Evolutionary conservation across 2,797 vertebrate genomes (phyloP).

Genomic region (Clarias platycephalus): DNA sequence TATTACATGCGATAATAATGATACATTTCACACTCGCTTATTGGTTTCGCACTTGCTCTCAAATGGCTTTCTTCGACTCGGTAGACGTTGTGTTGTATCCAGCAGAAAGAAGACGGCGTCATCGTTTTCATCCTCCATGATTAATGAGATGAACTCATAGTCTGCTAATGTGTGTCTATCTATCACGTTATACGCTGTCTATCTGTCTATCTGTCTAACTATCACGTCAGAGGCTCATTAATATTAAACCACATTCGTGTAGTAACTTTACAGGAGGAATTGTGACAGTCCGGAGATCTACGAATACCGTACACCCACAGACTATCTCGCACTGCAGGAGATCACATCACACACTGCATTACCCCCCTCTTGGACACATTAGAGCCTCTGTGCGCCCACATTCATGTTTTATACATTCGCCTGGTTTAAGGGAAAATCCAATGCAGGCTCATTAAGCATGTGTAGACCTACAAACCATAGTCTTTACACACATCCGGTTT

Average conservation of each 20-base stretch:
- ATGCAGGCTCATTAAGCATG: not conserved
- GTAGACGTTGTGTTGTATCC: not conserved
- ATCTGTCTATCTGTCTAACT: not conserved
- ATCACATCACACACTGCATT: constrained; percentile 47
- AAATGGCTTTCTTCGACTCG: not conserved
- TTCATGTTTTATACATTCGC: constrained; percentile 19
- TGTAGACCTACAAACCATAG: not conserved
- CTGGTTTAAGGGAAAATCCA: not conserved
- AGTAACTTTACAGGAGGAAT: not conserved
- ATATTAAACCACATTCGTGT: not conserved
- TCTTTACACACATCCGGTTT: not conserved
- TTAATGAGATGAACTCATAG: not conserved
- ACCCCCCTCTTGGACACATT: constrained; percentile 32
- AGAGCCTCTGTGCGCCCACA: not conserved
- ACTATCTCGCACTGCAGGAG: constrained; percentile 30
- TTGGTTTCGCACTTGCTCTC: constrained; percentile 2
- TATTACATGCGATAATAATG: not conserved
- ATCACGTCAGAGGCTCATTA: not conserved
- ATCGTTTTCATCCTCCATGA: not conserved
- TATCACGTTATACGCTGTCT: not conserved
- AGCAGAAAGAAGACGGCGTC: not conserved
- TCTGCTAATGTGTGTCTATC: not conserved
- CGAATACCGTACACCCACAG: constrained; percentile 23
- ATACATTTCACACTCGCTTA: constrained; percentile 3
- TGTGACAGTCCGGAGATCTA: constrained; percentile 15